phyloP scores from a whole-genome alignment of 1,140 invertebrate genomes.

The Hypsibius dujardini region DNA sequence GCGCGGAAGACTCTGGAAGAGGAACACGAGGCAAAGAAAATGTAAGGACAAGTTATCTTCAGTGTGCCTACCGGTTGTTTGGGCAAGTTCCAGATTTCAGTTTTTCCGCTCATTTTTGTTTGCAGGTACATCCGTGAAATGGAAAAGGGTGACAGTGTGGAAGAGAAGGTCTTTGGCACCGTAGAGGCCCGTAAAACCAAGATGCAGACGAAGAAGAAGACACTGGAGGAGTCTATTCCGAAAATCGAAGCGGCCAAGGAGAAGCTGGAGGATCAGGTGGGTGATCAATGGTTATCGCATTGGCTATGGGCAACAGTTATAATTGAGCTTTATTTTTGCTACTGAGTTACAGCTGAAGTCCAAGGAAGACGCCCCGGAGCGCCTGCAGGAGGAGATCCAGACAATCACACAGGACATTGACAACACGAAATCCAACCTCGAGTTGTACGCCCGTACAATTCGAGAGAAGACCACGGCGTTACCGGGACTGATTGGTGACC shows the following conservation, averaged over 20 bases:
- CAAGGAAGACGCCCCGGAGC: slow-evolving; percentile 44
- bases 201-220: not conserved
- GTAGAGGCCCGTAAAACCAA: not conserved
- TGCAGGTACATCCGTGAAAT: not conserved
- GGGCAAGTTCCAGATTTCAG: no score
- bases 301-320: no score
- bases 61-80: no score
- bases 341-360: slow-evolving; percentile 33
- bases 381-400: slow-evolving; percentile 49
- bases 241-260: not conserved
- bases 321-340: not conserved
- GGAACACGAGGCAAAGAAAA: not conserved
- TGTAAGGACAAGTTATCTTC: not conserved
- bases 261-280: slow-evolving; percentile 4
- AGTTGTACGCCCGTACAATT: not conserved
- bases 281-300: no score
- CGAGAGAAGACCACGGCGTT: not conserved
- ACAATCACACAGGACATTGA: slow-evolving; percentile 45
- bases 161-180: not conserved
- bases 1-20: slow-evolving; percentile 41
- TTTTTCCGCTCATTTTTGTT: not conserved
- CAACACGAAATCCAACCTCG: slow-evolving; percentile 21
- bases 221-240: not conserved
- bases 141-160: not conserved
- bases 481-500: not conserved